Base-by-base conservation (phyloP, 2,113 vertebrate species). In the Carlito syrichta region DNA sequence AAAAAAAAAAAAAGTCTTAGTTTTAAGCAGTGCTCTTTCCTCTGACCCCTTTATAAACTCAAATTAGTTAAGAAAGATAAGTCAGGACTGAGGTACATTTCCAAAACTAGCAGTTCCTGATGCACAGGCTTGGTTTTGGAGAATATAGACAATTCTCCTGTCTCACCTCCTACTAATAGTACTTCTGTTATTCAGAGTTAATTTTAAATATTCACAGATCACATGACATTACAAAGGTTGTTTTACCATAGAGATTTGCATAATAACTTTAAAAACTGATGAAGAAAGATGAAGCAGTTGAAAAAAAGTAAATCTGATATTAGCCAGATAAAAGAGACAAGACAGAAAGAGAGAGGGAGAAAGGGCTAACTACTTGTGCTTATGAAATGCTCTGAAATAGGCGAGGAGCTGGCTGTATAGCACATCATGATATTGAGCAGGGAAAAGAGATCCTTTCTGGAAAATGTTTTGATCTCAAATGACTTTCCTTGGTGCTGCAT, bases 381-480 rank as follows among this genome's bases (percentile, higher is more conserved):
- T 92, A 43, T 8, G 63, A 90, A 86, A 87, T 54, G 20, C 35
- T 79, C 38, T 83, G 48, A 83, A 91, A 76, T 22, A 27, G 16
- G 52, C 17, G 19, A 52, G 22, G 35, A 52, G 27, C 13, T 54
- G 27, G n/a, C 23, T 63, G 12, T 92, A 43, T 2, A 60, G 9
- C 19, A 11, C 25, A 63, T 82, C 48, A 40, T 0, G 5, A 68
- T n/a, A 83, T 3, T 12, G 50, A 88, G 27, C 5, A 52, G 50
- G 48, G 45, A 85, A 81, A 66, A 84, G 17, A 95, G 52, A 90
- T 38, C 22, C 8, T 27, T 68, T 94, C 56, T 82, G 86, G 92
- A 69, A 86, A 87, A 69, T 78, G 30, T 89, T 96, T 93, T 74
- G 73, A 83, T 91, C 27, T 74, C 94, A 86, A 82, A 45, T 79